phyloP scores from a whole-genome alignment of 2,113 vertebrate species.

The Bubo scandiacus region DNA sequence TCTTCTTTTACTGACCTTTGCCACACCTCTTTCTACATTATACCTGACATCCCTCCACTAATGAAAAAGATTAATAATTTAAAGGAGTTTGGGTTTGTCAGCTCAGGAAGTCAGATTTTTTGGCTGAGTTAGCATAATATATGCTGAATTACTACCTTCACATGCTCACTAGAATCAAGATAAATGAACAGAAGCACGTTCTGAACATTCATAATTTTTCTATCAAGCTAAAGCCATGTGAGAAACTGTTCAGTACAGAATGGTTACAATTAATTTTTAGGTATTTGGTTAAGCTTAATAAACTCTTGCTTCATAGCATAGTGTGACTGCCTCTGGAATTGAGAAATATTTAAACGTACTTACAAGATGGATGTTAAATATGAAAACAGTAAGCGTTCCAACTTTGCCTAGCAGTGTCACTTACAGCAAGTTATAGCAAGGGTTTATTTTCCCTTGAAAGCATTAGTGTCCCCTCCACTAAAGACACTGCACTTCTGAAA shows the following conservation, averaged over 20 bases:
- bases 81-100: neutral
- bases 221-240: neutral
- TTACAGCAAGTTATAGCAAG: neutral
- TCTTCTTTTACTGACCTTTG: neutral
- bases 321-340: neutral
- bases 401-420: neutral
- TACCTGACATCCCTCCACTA: neutral
- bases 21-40: neutral
- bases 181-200: neutral
- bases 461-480: neutral
- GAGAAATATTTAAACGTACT: neutral
- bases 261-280: neutral
- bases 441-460: neutral
- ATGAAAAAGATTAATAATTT: neutral
- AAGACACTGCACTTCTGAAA: neutral
- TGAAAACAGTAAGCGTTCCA: neutral
- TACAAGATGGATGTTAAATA: neutral
- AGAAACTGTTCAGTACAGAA: neutral
- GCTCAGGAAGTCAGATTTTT: neutral
- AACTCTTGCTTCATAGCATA: neutral
- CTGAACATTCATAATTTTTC: neutral
- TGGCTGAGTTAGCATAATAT: neutral
- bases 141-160: neutral
- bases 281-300: neutral
- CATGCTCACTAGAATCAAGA: neutral